These are phyloP conservation scores for Melolontha melolontha DNA, from an alignment of 2,888 invertebrate species.

Conservation along the genomic window DNA sequence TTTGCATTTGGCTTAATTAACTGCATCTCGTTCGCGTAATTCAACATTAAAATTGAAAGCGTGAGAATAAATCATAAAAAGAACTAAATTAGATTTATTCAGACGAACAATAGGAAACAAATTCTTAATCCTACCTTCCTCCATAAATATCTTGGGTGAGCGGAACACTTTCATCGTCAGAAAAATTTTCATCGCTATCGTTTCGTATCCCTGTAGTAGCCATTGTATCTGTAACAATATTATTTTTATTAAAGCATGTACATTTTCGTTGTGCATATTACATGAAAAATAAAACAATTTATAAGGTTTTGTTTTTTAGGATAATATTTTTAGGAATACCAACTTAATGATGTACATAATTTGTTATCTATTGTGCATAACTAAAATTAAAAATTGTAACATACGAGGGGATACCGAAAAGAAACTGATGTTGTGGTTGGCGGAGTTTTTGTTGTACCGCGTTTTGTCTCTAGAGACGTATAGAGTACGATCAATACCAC, in stretches of 20 bases:
- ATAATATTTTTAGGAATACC: no score
- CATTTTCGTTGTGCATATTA: not conserved
- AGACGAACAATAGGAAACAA: conserved; percentile 2
- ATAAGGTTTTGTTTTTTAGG: no score
- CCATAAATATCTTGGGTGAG: conserved; percentile 90
- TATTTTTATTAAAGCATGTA: not conserved
- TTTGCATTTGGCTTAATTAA: no score
- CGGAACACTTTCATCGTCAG: conserved; percentile 90
- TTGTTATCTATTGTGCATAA: no score
- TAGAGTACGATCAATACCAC: not conserved
- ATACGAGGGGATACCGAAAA: not conserved
- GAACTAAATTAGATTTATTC: conserved; percentile 3
- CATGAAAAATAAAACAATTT: not conserved
- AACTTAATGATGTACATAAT: no score
- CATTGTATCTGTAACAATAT: conserved; percentile 8
- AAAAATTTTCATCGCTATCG: conserved; percentile 82
- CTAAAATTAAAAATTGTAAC: conserved; percentile 13
- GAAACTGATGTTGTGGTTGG: no score
- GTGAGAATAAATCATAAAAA: not conserved
- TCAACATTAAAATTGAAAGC: conserved; percentile 11
- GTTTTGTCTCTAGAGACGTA: not conserved
- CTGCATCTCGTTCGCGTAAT: not conserved
- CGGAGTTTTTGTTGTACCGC: no score
- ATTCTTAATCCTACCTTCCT: conserved; percentile 77
- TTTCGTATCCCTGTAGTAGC: conserved; percentile 71